Evolutionary conservation across 2,888 invertebrate genomes (phyloP).

Genomic region (Ectemnius cavifrons): DNA sequence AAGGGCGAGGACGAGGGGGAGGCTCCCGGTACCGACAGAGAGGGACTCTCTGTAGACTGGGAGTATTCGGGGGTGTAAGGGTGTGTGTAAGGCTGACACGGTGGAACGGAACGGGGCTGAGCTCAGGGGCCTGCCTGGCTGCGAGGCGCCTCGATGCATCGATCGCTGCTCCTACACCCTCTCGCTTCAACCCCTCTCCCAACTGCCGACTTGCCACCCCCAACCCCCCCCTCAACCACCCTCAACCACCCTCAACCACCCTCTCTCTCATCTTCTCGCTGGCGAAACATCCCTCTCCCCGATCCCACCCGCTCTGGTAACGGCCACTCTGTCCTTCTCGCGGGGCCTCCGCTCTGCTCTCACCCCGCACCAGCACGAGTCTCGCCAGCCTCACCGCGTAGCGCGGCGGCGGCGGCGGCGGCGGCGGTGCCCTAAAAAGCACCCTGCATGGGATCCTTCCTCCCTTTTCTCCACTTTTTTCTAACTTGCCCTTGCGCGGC

Average conservation of each 20-base stretch:
- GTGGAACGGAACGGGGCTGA: slow-evolving; percentile 62
- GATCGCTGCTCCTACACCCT: slow-evolving; percentile 61
- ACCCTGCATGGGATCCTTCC: not conserved
- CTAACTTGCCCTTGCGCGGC: not conserved
- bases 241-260: not conserved
- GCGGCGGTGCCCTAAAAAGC: not conserved
- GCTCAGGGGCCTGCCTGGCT: slow-evolving; percentile 66
- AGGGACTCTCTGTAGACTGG: no score
- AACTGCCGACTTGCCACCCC: not conserved
- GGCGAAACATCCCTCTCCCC: not conserved
- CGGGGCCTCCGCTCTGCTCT: not conserved
- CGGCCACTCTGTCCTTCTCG: no score
- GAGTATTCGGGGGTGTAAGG: not conserved
- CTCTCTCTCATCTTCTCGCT: not conserved
- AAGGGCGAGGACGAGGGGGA: not conserved
- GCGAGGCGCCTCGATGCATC: slow-evolving; percentile 73
- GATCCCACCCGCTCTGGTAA: no score
- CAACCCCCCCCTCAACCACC: not conserved
- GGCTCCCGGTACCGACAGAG: not conserved
- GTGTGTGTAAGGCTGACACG: slow-evolving; percentile 35
- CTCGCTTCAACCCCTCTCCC: slow-evolving; percentile 11
- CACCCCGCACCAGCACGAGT: no score
- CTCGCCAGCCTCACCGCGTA: no score
- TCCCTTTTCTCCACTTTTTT: not conserved
- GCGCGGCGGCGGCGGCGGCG: no score